A percentile compares a stretch with the other conserved stretches of the same genome.
These are phyloP conservation scores for Lepidocyrtoides sp. DNA, from an alignment of 2,888 invertebrate genomes.

Conservation along the genomic window DNA sequence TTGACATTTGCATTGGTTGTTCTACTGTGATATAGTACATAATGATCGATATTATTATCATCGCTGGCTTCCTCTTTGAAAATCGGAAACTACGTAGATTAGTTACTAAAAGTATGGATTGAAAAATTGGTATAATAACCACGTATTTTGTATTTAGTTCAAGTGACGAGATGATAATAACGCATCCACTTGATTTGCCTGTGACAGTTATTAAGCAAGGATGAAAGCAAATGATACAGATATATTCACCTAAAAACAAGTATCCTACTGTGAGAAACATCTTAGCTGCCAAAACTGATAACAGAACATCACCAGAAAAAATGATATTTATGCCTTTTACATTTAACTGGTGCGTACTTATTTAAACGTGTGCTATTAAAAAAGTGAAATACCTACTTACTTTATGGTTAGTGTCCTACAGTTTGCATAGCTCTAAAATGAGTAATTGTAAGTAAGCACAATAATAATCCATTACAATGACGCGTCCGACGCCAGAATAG, in stretches of 20 bases:
- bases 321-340: not conserved
- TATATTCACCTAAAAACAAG: conserved; percentile 29
- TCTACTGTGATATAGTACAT: not conserved
- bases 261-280: conserved; percentile 67
- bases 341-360: conserved; percentile 42
- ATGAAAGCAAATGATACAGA: conserved; percentile 24
- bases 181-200: not conserved
- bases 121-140: not conserved
- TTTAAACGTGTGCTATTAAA: conserved; percentile 42
- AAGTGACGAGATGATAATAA: not conserved
- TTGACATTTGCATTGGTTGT: conserved; percentile 4
- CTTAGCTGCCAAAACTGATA: conserved; percentile 62
- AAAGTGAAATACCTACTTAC: conserved; percentile 22
- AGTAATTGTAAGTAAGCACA: conserved; percentile 1
- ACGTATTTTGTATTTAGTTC: not conserved
- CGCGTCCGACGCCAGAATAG: conserved; percentile 27
- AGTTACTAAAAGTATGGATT: not conserved
- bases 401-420: not conserved
- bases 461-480: conserved; percentile 24
- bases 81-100: conserved; percentile 22
- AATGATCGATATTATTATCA: not conserved
- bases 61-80: not conserved
- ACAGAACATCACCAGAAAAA: conserved; percentile 33
- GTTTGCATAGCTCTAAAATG: conserved; percentile 36
- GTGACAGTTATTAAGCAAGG: conserved; percentile 11